These are phyloP conservation scores for Pristionchus mayeri DNA, from an alignment of 2,888 invertebrate genomes.

Conservation along the genomic window DNA sequence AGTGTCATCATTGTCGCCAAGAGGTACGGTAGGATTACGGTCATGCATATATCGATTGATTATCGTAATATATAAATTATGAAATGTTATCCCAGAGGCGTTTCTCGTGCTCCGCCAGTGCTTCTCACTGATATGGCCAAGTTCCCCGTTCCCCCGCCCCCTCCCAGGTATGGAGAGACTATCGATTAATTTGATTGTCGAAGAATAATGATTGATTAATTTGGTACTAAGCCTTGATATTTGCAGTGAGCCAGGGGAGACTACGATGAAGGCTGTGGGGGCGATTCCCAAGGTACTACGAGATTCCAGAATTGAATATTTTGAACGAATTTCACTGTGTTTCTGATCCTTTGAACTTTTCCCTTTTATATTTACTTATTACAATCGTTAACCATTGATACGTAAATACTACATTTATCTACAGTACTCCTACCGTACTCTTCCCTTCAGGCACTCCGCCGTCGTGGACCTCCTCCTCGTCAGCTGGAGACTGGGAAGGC, in stretches of 20 bases:
- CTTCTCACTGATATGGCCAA: conserved; percentile 60
- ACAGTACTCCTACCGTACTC: neutral
- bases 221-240: neutral
- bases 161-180: conserved; percentile 14
- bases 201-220: neutral
- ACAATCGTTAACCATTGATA: neutral
- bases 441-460: conserved; percentile 37
- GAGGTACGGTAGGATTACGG: conserved; percentile 68
- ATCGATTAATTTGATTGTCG: neutral
- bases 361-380: neutral
- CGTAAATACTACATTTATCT: neutral
- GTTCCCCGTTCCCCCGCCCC: conserved; percentile 49
- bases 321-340: too few relatives aligned
- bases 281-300: conserved; percentile 46
- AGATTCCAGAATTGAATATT: too few relatives aligned
- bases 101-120: conserved; percentile 57
- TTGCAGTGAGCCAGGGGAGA: conserved; percentile 26
- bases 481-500: neutral
- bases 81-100: conserved; percentile 53
- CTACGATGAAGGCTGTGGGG: conserved; percentile 38
- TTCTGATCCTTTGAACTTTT: neutral
- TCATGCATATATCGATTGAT: conserved; percentile 10
- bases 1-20: conserved; percentile 83
- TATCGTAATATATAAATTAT: neutral
- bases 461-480: conserved; percentile 47